Evolutionary conservation across 2,113 vertebrate species (phyloP), one percentile per base, ranked within the genome.

Genomic region (Dicrurus megarhynchus): DNA sequence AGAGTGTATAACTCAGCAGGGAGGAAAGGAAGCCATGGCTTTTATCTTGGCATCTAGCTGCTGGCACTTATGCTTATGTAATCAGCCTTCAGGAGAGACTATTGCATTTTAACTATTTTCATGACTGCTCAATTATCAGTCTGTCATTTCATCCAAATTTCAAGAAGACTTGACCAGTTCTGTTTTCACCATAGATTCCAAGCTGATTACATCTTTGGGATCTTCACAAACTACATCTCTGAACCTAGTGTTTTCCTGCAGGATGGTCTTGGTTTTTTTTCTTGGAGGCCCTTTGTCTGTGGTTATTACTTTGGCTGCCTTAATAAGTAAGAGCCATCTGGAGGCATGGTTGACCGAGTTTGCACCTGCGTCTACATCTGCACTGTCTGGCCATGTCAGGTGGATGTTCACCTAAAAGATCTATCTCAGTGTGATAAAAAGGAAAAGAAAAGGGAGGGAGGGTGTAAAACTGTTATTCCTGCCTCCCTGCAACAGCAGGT

Each of bases 251-350:
- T 82, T 93, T 97, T 96, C 20, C 69, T 76, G 73, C 46, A 74
- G 87, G 27, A 81, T 49, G 26, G 57, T 52, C 65, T 93, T 95
- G 73, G 73, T 20, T 4, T 77, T 67, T 77, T 77, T 87, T 60
- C 64, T 92, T 82, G 44, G 59, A 93, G 84, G 22, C 30, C 47
- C 84, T 93, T 91, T 95, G 39, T 97, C 87, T 97, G 86, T 89
- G 52, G 42, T 87, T 97, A 96, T 97, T 95, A 87, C 84, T 97
- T 95, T 94, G 96, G 89, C 91, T 93, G 89, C 87, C 90, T 97
- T 98, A 97, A 97, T 96, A 96, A 97, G 95, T 42, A 94, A 85
- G 75, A 96, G 89, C 94, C 95, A 96, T 98, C 96, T 97, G 93
- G 95, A 97, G 91, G 60, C 83, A 95, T 84, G 93, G 84, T 85